These are phyloP conservation scores for Zaprionus inermis DNA, from an alignment of 1,140 invertebrate species.

Conservation along the genomic window DNA sequence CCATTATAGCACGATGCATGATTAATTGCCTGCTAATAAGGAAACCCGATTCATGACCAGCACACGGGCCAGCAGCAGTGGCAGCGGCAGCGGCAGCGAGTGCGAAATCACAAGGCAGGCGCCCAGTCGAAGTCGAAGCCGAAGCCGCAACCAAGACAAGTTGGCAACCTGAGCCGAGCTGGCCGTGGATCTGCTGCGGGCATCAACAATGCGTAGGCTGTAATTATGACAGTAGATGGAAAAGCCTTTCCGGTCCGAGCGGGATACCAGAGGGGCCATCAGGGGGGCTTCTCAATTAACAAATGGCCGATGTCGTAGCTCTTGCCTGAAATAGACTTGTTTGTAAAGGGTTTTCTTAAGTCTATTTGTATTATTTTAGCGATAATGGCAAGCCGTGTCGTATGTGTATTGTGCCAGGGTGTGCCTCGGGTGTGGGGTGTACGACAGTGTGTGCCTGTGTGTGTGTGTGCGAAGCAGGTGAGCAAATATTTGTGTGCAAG, in stretches of 20 bases:
- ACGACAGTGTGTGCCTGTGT: slow-evolving; percentile 26
- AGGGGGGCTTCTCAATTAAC: slow-evolving; percentile 55
- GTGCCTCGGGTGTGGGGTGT: slow-evolving; percentile 38
- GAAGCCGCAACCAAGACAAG: slow-evolving; percentile 29
- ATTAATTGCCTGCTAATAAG: slow-evolving; percentile 72
- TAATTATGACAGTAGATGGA: slow-evolving; percentile 66
- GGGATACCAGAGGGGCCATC: slow-evolving; percentile 1
- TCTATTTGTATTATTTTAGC: slow-evolving; percentile 52
- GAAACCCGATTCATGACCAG: slow-evolving; percentile 65
- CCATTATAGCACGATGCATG: slow-evolving; percentile 56
- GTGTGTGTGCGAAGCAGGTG: slow-evolving; percentile 36
- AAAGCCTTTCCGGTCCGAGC: slow-evolving; percentile 24
- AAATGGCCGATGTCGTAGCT: slow-evolving; percentile 51
- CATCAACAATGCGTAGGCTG: slow-evolving; percentile 43
- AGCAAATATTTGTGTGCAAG: slow-evolving; percentile 37
- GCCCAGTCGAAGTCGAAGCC: not conserved
- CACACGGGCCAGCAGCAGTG: not conserved
- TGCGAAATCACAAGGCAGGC: slow-evolving; percentile 45
- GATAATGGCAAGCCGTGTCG: slow-evolving; percentile 52
- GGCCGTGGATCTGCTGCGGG: slow-evolving; percentile 14
- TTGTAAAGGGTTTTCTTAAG: slow-evolving; percentile 45
- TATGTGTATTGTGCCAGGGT: not conserved
- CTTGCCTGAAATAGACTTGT: slow-evolving; percentile 55
- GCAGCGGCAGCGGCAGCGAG: slow-evolving; percentile 6
- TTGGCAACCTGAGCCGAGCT: slow-evolving; percentile 57